A percentile compares a stretch with the other conserved stretches of the same genome.
These are phyloP conservation scores for Abrostola triplasia DNA, from an alignment of 2,888 invertebrate species.

Conservation along the genomic window DNA sequence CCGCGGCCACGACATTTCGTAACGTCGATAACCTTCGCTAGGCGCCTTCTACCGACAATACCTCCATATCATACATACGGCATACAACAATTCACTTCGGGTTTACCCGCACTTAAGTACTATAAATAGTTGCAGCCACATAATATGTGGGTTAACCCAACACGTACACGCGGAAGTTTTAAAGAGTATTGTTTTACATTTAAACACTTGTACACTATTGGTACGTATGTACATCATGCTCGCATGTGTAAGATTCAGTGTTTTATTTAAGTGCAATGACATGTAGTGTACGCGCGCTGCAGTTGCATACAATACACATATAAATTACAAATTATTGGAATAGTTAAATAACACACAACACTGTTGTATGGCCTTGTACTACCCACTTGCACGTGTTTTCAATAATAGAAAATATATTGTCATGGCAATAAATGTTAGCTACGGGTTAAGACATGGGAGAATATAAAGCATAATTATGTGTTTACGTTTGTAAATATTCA, in stretches of 20 bases:
- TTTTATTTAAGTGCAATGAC: constrained; percentile 46
- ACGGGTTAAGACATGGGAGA: neutral
- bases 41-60: constrained; percentile 64
- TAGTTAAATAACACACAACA: constrained; percentile 40
- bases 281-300: constrained; percentile 27
- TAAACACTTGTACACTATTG: constrained; percentile 17
- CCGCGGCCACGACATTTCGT: constrained; percentile 76
- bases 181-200: constrained; percentile 28
- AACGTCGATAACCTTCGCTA: constrained; percentile 74
- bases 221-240: constrained; percentile 9
- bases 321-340: constrained; percentile 31
- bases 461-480: no score
- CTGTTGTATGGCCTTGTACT: constrained; percentile 35
- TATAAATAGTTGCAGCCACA: constrained; percentile 12
- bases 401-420: constrained; percentile 39
- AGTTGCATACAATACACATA: constrained; percentile 42
- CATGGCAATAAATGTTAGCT: constrained; percentile 21
- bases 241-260: constrained; percentile 40
- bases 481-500: no score
- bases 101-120: constrained; percentile 17
- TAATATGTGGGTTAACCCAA: constrained; percentile 19
- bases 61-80: constrained; percentile 32
- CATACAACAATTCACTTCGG: constrained; percentile 19
- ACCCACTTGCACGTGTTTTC: constrained; percentile 46
- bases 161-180: constrained; percentile 26